Evolutionary conservation across 35 echinoderm and acorn worm species (phyloP), one percentile per base, ranked within the genome.

Genomic region (Lytechinus variegatus): DNA sequence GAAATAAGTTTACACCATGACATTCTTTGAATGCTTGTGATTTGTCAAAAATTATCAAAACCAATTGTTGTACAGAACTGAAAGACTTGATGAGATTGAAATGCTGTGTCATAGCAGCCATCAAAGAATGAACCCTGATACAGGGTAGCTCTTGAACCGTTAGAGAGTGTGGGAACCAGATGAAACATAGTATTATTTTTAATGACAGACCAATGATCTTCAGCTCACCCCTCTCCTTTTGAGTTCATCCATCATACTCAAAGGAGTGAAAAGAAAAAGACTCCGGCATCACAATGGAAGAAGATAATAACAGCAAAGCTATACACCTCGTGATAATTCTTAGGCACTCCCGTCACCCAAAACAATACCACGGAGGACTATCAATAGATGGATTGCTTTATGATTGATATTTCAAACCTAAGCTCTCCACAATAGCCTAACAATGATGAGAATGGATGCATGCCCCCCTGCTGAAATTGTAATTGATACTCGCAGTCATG

Each of bases 381-480:
- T 79, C 66, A 79, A 79, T 79, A 79, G 66, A 5, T 5, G 5
- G 66, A 24, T n/a, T 5, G 66, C 66, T 24, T 24, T 79, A 24
- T 79, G 66, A 79, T 79, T 79, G 66, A 79, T 79, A 79, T 79
- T 79, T 79, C 66, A 24, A 79, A 24, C 66, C n/a, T 79, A 79
- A 79, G 66, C 66, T 79, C 66, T 79, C 66, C 66, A 79, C 66
- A 79, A 79, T 24, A 8, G 66, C 16, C 7, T 19, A 16, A 79
- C 66, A 79, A 79, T 24, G 19, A 79, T 79, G 19, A 79, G 66
- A 79, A 79, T 79, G 21, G 66, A 24, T 24, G 66, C 66, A 79
- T 79, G 19, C 66, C 66, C 61, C 61, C 66, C 66, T 79, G 66
- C 66, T 24, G 66, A 79, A 79, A 24, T 8, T 79, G 66, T 79